Percentiles rank a stretch among this genome's conserved stretches.
These are phyloP conservation scores for Heteromyza rotundicornis DNA, from an alignment of 2,888 invertebrate genomes.

Conservation along the genomic window DNA sequence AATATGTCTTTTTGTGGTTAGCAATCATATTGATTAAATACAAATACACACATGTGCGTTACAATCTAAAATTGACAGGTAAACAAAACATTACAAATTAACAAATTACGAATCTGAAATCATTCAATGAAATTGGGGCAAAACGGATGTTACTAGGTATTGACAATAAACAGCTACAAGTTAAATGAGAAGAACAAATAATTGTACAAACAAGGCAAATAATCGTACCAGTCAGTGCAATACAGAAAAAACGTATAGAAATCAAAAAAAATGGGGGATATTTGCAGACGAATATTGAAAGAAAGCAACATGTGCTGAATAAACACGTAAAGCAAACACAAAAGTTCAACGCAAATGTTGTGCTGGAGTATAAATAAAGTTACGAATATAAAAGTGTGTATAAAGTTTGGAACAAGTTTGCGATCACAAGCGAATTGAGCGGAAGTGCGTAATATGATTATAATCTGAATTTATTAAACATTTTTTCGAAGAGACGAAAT, in stretches of 20 bases:
- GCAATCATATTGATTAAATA: neutral
- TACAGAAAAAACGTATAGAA: conserved; percentile 35
- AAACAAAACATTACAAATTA: too few species aligned
- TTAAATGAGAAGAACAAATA: neutral
- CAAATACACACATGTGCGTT: neutral
- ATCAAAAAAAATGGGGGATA: too few species aligned
- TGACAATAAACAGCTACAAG: neutral
- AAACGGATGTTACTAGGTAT: too few species aligned
- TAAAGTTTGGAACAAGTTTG: too few species aligned
- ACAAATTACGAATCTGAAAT: too few species aligned
- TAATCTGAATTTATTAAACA: neutral
- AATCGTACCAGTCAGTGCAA: neutral
- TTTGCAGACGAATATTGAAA: conserved; percentile 38
- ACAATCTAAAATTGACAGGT: too few species aligned
- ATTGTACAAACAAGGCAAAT: neutral
- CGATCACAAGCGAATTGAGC: neutral
- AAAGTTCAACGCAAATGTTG: neutral
- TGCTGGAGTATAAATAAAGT: neutral
- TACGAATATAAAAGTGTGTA: neutral
- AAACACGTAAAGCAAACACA: neutral
- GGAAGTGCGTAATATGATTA: neutral
- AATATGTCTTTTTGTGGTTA: too few species aligned
- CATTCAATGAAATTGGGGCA: too few species aligned
- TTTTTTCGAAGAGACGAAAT: too few species aligned
- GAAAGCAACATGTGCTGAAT: conserved; percentile 21